Percentiles rank a stretch among this genome's conserved stretches.
Evolutionary conservation across 1,140 invertebrate species (phyloP).

Genomic region (Sesamia nonagrioides): DNA sequence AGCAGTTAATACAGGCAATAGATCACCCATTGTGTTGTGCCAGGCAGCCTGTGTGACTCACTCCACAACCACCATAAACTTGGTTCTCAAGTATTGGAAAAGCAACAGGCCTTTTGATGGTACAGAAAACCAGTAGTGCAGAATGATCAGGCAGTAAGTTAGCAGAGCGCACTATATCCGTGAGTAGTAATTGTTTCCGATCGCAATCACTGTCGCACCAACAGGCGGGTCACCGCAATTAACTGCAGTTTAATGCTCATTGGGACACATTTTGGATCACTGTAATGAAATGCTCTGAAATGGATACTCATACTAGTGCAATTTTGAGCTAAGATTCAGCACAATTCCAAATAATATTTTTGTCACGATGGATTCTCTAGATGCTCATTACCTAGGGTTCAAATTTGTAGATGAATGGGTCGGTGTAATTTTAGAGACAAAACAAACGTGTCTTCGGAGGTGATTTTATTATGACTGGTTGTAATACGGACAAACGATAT

Average conservation of each 20-base stretch:
- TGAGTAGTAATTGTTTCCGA: slow-evolving; percentile 25
- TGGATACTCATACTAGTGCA: no score
- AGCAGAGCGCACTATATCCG: slow-evolving; percentile 8
- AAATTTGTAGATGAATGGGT: no score
- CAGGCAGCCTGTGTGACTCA: not conserved
- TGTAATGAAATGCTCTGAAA: not conserved
- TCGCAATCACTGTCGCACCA: slow-evolving; percentile 20
- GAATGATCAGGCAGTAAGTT: slow-evolving; percentile 21
- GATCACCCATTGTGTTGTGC: not conserved
- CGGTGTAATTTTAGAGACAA: no score
- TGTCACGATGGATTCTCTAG: no score
- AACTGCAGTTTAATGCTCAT: slow-evolving; percentile 31
- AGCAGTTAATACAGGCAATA: not conserved
- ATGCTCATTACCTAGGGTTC: no score
- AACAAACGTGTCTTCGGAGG: no score
- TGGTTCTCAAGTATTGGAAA: not conserved
- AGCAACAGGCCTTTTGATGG: not conserved
- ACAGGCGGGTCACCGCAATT: slow-evolving; percentile 8
- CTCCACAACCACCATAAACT: not conserved
- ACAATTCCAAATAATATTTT: no score
- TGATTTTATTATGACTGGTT: no score
- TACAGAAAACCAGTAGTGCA: slow-evolving; percentile 18
- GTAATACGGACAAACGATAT: no score
- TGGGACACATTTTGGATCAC: slow-evolving; percentile 21
- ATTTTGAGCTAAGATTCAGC: no score